Base-by-base conservation (phyloP, 2,113 vertebrate genomes). In the Gracilinanus agilis region DNA sequence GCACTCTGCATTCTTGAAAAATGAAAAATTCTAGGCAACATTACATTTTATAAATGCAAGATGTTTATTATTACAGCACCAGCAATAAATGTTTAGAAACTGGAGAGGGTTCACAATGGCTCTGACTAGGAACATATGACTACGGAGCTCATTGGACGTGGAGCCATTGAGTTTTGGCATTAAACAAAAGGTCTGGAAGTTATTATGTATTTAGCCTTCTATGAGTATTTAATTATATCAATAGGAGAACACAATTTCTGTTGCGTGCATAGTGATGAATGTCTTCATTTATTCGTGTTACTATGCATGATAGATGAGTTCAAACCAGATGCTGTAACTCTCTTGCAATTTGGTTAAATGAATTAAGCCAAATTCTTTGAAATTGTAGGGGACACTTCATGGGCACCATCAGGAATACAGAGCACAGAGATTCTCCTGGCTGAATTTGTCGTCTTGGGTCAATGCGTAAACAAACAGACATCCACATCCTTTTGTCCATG, bases 81-180 rank as follows among this genome's bases (percentile, higher is more conserved):
- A 98, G 98, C 98, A 99, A 99, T 98, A 98, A 98, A 98, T 99
- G 98, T 99, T 99, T 99, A 98, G 98, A 99, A 99, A 99, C 98
- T 98, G 98, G 98, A 99, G 98, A 98, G 98, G 97, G 97, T 98
- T 98, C 98, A 98, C 98, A 97, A 98, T 98, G 98, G 98, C 98
- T 98, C 98, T 99, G 98, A 99, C 98, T 98, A 98, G 97, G 98
- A 99, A 98, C 98, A 99, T 98, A 98, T 99, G 98, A 98, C 97
- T 97, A 98, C 97, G 24, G 94, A 94, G 96, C 94, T 96, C 96
- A 97, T 75, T 97, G 97, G 96, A 97, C 96, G 96, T 53, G 90
- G 97, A 98, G 98, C 97, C 98, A 99, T 98, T 98, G 98, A 98
- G 98, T 98, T 98, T 98, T 99, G 99, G 98, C 98, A 98, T 98